Evolutionary conservation across 2,113 vertebrate genomes (phyloP), one percentile per base, ranked within the genome.

Genomic region (Petrocephalus zakoni): DNA sequence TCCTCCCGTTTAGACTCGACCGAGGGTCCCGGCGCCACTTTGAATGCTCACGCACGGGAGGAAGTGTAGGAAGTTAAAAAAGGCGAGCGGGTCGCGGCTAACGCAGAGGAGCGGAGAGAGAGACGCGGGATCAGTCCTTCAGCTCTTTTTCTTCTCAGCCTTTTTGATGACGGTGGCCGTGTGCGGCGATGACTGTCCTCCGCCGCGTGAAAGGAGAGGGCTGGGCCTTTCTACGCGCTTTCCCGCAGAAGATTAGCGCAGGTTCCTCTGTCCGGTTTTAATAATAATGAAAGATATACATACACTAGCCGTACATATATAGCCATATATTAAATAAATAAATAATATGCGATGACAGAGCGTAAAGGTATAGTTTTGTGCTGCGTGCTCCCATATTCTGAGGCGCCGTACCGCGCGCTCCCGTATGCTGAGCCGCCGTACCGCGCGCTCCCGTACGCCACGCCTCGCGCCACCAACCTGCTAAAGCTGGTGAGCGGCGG

Each of bases 401-500:
- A 92, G 88, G 92, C 93, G 42, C 42, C 42, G 22, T 21, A 22
- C 0, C 13, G 89, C 37, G 55, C 81, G 34, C 90, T 90, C 58
- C 22, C 9, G 58, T 25, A 61, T 61, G 78, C 42, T 22, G 17
- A 47, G 34, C 78, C 11, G 13, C 75, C 1, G 46, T 37, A 21
- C 17, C 5, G 89, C 51, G 53, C 84, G 49, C 91, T 90, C 89
- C 90, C 88, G 88, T 91, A 87, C 93, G 92, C 92, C 90, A 90
- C 92, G 88, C 92, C 93, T 92, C 92, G 90, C 91, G 92, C 92
- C 82, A 90, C 91, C 93, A 90, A 42, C 37, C 53, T 92, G 91
- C 92, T 94, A 91, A 89, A 93, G 90, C 91, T 90, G 88, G 87
- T 88, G 93, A 93, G 93, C 88, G 90, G 92, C 91, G 90, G 93